Percentiles rank a stretch among this genome's conserved stretches.
Evolutionary conservation across 1,140 invertebrate species (phyloP).

Genomic region (Penaeus japonicus): DNA sequence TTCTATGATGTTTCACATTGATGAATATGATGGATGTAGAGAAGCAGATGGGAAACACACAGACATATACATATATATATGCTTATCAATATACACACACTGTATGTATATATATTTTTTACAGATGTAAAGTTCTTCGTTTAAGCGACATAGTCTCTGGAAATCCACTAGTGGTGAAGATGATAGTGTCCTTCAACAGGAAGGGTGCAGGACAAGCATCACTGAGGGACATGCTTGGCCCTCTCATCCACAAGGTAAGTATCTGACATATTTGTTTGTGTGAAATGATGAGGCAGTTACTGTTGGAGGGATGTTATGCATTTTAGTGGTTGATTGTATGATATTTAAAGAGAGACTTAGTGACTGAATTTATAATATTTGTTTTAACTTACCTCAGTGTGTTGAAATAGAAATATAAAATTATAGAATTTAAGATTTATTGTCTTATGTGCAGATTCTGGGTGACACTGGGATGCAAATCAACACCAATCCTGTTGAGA

Average conservation of each 20-base stretch:
- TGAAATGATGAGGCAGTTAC: no score
- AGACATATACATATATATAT: no score
- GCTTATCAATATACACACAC: neutral
- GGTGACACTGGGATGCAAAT: conserved; percentile 75
- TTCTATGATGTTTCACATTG: no score
- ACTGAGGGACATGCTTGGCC: conserved; percentile 76
- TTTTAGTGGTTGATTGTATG: no score
- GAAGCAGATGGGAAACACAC: neutral
- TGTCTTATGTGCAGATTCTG: conserved; percentile 67
- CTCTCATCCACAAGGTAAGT: conserved; percentile 70
- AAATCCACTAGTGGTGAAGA: conserved; percentile 79
- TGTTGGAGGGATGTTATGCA: no score
- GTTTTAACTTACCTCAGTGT: no score
- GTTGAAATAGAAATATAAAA: no score
- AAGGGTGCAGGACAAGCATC: conserved; percentile 75
- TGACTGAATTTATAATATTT: no score
- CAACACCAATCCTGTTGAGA: conserved; percentile 82
- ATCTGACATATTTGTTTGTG: neutral
- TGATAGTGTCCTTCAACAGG: conserved; percentile 79
- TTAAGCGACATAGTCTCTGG: conserved; percentile 79
- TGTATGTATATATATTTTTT: conserved; percentile 35
- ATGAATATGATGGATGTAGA: no score
- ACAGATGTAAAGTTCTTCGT: conserved; percentile 76
- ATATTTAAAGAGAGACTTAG: no score
- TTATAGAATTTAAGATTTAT: no score